These are phyloP conservation scores for Rhagoletis zephyria DNA, from an alignment of 1,140 invertebrate species.

Conservation along the genomic window DNA sequence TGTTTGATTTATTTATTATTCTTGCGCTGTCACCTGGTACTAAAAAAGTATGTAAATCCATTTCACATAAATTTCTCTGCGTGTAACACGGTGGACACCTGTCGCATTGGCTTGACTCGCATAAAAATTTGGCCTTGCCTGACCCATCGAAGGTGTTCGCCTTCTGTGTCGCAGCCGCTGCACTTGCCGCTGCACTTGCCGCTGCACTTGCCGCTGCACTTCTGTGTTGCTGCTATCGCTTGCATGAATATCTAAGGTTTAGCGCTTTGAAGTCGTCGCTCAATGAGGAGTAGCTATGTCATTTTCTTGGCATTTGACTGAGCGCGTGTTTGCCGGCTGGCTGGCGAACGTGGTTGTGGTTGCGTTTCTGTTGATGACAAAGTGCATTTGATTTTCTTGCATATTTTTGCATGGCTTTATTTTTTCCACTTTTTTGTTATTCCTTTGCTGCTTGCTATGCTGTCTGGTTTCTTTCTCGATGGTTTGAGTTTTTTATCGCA, in stretches of 20 bases:
- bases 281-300: neutral
- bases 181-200: neutral
- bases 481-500: no score
- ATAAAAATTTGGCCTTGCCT: constrained; percentile 1
- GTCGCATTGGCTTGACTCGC: neutral
- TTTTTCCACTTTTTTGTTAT: no score
- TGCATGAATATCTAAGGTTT: neutral
- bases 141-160: neutral
- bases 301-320: constrained; percentile 7
- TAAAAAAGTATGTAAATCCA: no score
- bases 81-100: constrained; percentile 6
- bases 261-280: neutral
- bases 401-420: no score
- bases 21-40: no score
- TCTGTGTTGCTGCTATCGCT: neutral
- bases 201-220: no score
- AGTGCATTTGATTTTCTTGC: neutral
- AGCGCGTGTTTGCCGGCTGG: neutral
- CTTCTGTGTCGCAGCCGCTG: neutral
- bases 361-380: constrained; percentile 1
- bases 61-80: neutral
- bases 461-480: no score
- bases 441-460: no score
- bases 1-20: no score
- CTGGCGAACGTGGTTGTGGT: neutral